These are phyloP conservation scores for Parambassis ranga DNA, from an alignment of 2,797 vertebrate genomes.

Conservation along the genomic window DNA sequence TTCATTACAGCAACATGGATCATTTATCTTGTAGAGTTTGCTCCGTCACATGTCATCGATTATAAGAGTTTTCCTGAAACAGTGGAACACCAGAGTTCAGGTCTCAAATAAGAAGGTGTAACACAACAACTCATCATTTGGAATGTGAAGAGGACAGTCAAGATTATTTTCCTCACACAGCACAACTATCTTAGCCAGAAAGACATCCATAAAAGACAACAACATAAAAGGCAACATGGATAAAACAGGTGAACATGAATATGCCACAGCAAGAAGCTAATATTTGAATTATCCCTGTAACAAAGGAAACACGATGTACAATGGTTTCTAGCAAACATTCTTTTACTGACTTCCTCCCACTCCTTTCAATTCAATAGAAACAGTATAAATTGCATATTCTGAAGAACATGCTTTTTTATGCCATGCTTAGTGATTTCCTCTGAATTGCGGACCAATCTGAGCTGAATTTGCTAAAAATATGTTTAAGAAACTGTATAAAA, in stretches of 20 bases:
- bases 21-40: constrained; percentile 69
- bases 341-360: too few species aligned
- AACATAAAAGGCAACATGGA: neutral
- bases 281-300: neutral
- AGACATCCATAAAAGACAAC: neutral
- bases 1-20: constrained; percentile 76
- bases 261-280: neutral
- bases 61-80: constrained; percentile 57
- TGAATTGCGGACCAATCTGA: too few species aligned
- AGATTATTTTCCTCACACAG: neutral
- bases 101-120: constrained; percentile 18
- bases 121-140: constrained; percentile 38
- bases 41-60: constrained; percentile 59
- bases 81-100: constrained; percentile 46
- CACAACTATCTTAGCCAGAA: neutral
- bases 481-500: too few species aligned
- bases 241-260: neutral
- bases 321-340: too few species aligned
- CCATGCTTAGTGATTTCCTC: too few species aligned
- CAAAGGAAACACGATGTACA: too few species aligned
- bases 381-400: too few species aligned
- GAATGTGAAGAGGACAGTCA: constrained; percentile 1
- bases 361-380: too few species aligned
- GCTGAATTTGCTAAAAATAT: too few species aligned
- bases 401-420: too few species aligned